Evolutionary conservation across 2,113 vertebrate species (phyloP).

Genomic region (Corydoras sp.): DNA sequence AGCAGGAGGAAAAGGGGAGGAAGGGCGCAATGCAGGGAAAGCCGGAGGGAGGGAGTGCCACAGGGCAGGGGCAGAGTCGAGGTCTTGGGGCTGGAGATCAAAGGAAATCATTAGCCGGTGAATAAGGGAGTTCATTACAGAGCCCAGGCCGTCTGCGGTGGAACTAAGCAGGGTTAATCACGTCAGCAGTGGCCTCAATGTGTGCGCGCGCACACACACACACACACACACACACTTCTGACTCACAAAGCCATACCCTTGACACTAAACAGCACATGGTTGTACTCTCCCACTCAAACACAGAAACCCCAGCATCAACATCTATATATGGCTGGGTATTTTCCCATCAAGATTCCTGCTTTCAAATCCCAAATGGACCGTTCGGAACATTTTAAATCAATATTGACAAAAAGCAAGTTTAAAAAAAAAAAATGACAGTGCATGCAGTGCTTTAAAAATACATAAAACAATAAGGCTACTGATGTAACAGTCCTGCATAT

Average conservation of each 20-base stretch:
- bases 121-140: conserved; percentile 78
- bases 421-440: too few species aligned
- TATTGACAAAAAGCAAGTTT: too few species aligned
- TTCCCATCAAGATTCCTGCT: too few species aligned
- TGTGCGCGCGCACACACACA: conserved; percentile 24
- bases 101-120: conserved; percentile 73
- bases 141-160: conserved; percentile 63
- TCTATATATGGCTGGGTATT: conserved; percentile 2
- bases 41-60: conserved; percentile 52
- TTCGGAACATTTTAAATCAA: too few species aligned
- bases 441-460: too few species aligned
- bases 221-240: conserved; percentile 41
- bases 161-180: conserved; percentile 62
- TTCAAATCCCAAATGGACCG: too few species aligned
- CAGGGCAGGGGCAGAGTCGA: conserved; percentile 65
- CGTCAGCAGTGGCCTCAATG: conserved; percentile 55
- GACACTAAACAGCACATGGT: conserved; percentile 24
- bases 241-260: conserved; percentile 47
- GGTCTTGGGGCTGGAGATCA: conserved; percentile 71
- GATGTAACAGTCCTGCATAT: too few species aligned
- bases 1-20: conserved; percentile 33
- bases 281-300: conserved; percentile 21
- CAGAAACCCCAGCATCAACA: conserved; percentile 28
- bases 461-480: too few species aligned
- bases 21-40: conserved; percentile 40